Evolutionary conservation across 2,888 invertebrate genomes (phyloP), one percentile per base, ranked within the genome.

Genomic region (Epicampocera succincta): DNA sequence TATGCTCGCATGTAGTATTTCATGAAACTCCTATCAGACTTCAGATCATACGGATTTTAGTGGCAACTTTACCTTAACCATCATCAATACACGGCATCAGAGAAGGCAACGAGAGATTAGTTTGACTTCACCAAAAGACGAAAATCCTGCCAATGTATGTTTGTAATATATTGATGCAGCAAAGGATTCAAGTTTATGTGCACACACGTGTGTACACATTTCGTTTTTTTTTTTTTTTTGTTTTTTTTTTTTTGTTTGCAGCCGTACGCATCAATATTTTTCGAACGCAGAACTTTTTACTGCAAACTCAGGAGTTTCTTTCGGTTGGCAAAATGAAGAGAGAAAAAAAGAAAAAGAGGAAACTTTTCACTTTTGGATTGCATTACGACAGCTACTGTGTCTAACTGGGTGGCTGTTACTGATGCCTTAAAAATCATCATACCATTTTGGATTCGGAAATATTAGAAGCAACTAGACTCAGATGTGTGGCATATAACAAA

Each of bases 381-480:
- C 82, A 82, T 82, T 82, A 82, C 82, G 78, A 82, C 82, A 82
- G 82, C 82, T 82, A 74, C 78, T 82, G 82, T 82, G 82, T 78
- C 78, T 81, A 82, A 82, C 74, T 82, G 82, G 82, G 82, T 82
- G 82, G 82, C 78, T 74, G 78, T 82, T 82, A 82, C 78, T 82
- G 82, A 82, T 82, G 82, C 82, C 78, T 82, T 66, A 60, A 74
- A 78, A 78, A 78, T 60, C 69, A 46, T 72, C 77, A 79, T 61
- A 19, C 68, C 46, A 48, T 46, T 15, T 54, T 21, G 13, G 11
- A 40, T n/a, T 11, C 17, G 42, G 13, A 61, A 61, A 69, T 46
- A 76, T 63, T 71, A 65, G 65, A 58, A 69, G 52, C 58, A 80
- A 60, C 69, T 66, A 61, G 48, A 73, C 52, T 40, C 71, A 66